Conservation (phyloP, 2,113 vertebrate genomes). For the Grammomys dolichurus region DNA sequence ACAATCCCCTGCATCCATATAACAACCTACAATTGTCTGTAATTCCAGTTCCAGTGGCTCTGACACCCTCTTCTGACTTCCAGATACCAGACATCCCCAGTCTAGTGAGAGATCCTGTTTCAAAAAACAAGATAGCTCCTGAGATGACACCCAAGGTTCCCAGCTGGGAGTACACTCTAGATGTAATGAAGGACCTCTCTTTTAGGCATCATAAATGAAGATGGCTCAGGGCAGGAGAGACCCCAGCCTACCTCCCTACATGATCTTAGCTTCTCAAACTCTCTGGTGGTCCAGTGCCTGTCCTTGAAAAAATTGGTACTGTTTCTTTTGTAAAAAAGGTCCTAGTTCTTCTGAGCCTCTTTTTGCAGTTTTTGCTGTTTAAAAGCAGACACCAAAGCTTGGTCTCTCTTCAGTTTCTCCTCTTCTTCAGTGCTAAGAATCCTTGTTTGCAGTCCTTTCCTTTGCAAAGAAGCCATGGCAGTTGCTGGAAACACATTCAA, state of each 20-base stretch:
- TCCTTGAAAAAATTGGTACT: conserved; percentile 97
- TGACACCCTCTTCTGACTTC: background rate
- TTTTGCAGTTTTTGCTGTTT: conserved; percentile 94
- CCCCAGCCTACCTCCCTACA: conserved; percentile 90
- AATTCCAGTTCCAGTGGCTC: background rate
- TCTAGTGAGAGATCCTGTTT: background rate
- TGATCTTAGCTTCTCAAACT: conserved; percentile 94
- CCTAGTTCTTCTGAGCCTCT: conserved; percentile 98
- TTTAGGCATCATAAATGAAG: background rate
- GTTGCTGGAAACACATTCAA: background rate
- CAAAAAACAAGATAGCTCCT: background rate
- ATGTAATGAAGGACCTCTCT: background rate
- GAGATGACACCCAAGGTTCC: background rate
- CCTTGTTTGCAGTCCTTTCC: conserved; percentile 73
- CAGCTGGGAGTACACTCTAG: background rate
- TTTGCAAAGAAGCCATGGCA: conserved; percentile 78
- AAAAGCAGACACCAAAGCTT: conserved; percentile 91
- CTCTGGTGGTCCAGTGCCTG: conserved; percentile 96
- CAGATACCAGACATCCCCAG: background rate
- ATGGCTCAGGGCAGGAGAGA: background rate
- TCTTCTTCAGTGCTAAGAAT: conserved; percentile 87
- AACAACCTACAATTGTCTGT: background rate
- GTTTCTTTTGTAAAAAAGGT: conserved; percentile 99
- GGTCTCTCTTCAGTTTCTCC: conserved; percentile 86
- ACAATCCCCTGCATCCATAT: background rate